Evolutionary conservation across 2,113 vertebrate species (phyloP), one percentile per base, ranked within the genome.

Genomic region (Vidua macroura): DNA sequence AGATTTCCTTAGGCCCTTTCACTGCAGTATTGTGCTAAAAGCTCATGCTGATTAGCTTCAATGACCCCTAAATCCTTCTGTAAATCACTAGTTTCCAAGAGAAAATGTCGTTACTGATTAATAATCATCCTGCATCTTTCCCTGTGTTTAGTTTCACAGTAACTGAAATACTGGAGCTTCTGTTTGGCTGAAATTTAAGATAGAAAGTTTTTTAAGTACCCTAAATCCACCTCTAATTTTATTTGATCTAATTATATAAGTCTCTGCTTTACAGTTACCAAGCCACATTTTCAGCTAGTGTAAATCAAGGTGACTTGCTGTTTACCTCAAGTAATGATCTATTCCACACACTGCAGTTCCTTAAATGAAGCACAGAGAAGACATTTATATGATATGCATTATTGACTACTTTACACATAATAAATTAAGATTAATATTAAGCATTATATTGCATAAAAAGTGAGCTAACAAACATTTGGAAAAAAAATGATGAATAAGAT

Each of bases 341-440:
- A 56, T 76, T 88, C 37, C 37, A 77, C 51, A 81, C 46, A 33
- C 23, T 46, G 14, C 12, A 49, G 55, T 79, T 75, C 14, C 70
- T 84, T 73, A 84, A 92, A 92, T 70, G 85, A 93, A 91, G 52
- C 66, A 75, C 49, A 52, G 13, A 70, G 55, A 78, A 80, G 46
- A 35, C 43, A 59, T 81, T 69, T 84, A 56, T 79, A 49, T 41
- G 17, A 68, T 43, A 78, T 33, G 27, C n/a, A 46, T 82, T 89
- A 48, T 13, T 91, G 49, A 21, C 33, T 87, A 60, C 28, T 75
- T 94, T 49, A 82, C n/a, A 58, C 9, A 33, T 63, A 73, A 86
- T 92, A 92, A 86, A 86, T 83, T 37, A 82, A 72, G 41, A 82
- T 75, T 95, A 82, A 86, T 92, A 94, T 88, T 90, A 84, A 83